A percentile compares a stretch with the other conserved stretches of the same genome.
These are phyloP conservation scores for Gari tellinella DNA, from an alignment of 2,888 invertebrate genomes.

Conservation along the genomic window DNA sequence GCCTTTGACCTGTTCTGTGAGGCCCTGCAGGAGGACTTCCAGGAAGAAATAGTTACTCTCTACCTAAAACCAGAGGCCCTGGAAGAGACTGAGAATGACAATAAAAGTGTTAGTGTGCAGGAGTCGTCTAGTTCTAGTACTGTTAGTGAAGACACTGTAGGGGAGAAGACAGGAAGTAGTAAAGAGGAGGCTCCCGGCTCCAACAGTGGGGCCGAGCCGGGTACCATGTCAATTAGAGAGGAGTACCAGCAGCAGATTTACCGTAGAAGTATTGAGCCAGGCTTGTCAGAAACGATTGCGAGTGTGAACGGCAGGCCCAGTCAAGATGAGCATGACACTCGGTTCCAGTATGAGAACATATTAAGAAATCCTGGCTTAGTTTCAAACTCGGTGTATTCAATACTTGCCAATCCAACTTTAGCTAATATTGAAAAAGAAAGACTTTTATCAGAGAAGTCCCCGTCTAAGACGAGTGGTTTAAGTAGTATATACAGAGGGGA, in stretches of 20 bases:
- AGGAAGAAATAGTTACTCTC: slow-evolving; percentile 70
- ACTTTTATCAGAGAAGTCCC: neutral
- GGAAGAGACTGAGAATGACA: slow-evolving; percentile 10
- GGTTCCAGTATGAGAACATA: slow-evolving; percentile 36
- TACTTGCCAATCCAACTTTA: slow-evolving; percentile 1
- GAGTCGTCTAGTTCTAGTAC: slow-evolving; percentile 10
- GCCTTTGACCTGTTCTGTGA: slow-evolving; percentile 77
- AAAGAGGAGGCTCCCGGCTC: too few species aligned
- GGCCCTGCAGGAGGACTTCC: slow-evolving; percentile 71
- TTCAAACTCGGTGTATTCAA: slow-evolving; percentile 18
- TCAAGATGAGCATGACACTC: slow-evolving; percentile 29
- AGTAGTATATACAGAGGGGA: too few species aligned
- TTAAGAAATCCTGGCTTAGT: slow-evolving; percentile 21
- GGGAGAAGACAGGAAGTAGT: neutral
- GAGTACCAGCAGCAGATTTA: slow-evolving; percentile 49
- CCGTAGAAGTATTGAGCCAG: slow-evolving; percentile 47
- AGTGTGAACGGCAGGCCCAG: neutral
- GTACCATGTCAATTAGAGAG: slow-evolving; percentile 34
- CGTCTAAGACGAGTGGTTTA: too few species aligned
- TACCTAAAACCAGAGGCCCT: slow-evolving; percentile 53
- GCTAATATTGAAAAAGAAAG: slow-evolving; percentile 17
- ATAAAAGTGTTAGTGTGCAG: slow-evolving; percentile 12
- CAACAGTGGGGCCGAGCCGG: too few species aligned
- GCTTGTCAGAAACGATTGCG: neutral
- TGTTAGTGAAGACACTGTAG: neutral